A percentile compares a stretch with the other conserved stretches of the same genome.
Conservation (phyloP, 2,797 vertebrate genomes). For the Coluber constrictor region DNA sequence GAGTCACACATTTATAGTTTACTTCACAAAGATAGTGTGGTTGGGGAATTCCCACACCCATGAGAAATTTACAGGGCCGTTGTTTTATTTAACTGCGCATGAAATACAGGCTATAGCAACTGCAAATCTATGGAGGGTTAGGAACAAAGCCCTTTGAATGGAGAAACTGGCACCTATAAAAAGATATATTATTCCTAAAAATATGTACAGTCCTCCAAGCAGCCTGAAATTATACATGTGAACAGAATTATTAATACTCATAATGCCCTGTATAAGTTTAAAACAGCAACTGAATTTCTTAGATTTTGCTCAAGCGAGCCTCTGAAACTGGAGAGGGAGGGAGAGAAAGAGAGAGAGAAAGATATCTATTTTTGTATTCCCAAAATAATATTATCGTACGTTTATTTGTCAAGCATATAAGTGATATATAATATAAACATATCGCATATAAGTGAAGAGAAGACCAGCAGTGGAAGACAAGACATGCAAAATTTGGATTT, state of each 20-base stretch:
- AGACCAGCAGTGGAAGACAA: background rate
- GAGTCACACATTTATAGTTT: constrained; percentile 2
- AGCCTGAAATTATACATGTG: constrained; percentile 3
- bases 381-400: too few species aligned
- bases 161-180: constrained; percentile 10
- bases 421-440: too few species aligned
- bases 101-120: constrained; percentile 29
- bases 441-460: background rate
- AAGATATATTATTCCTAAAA: constrained; percentile 8
- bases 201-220: background rate
- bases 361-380: background rate
- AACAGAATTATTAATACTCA: background rate
- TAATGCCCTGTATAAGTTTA: background rate
- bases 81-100: constrained; percentile 33
- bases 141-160: constrained; percentile 13
- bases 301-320: background rate
- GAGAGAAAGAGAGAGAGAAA: background rate
- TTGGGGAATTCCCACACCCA: constrained; percentile 16
- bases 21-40: constrained; percentile 11
- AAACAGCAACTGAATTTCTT: background rate
- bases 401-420: too few species aligned
- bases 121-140: constrained; percentile 12
- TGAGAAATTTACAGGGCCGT: constrained; percentile 1
- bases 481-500: background rate
- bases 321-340: background rate